Evolutionary conservation across 2,797 vertebrate species (phyloP).

Genomic region (Chelidonichthys spinosus): DNA sequence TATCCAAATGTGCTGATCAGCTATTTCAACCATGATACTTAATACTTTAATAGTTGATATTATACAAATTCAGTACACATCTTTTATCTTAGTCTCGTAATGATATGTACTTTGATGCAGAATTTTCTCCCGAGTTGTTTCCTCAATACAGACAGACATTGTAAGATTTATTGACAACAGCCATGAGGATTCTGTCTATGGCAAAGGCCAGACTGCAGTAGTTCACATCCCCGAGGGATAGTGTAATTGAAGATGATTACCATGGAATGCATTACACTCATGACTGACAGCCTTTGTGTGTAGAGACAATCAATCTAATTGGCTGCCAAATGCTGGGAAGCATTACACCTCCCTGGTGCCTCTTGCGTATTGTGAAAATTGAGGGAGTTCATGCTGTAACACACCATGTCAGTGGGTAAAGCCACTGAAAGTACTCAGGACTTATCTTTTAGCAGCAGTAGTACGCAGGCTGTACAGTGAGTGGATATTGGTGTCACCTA

Average conservation of each 20-base stretch:
- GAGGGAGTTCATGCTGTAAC: constrained; percentile 36
- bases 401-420: constrained; percentile 10
- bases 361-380: constrained; percentile 27
- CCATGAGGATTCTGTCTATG: constrained; percentile 20
- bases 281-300: constrained; percentile 57
- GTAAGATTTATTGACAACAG: constrained; percentile 20
- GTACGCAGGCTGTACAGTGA: constrained; percentile 3
- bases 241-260: constrained; percentile 65
- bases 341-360: constrained; percentile 31
- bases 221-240: constrained; percentile 34
- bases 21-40: neutral
- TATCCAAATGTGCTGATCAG: neutral
- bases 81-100: too few species aligned
- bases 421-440: constrained; percentile 24
- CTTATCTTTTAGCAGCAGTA: constrained; percentile 27
- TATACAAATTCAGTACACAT: too few species aligned
- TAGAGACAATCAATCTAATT: constrained; percentile 61
- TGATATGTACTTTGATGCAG: too few species aligned
- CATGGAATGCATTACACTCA: constrained; percentile 54
- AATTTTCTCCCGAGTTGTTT: too few species aligned
- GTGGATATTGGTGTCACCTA: constrained; percentile 18
- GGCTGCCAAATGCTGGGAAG: constrained; percentile 35
- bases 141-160: neutral
- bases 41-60: too few species aligned
- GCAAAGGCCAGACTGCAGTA: constrained; percentile 38